A percentile compares a stretch with the other conserved stretches of the same genome.
Evolutionary conservation across 2,113 vertebrate genomes (phyloP).

Genomic region (Dicentrarchus labrax): DNA sequence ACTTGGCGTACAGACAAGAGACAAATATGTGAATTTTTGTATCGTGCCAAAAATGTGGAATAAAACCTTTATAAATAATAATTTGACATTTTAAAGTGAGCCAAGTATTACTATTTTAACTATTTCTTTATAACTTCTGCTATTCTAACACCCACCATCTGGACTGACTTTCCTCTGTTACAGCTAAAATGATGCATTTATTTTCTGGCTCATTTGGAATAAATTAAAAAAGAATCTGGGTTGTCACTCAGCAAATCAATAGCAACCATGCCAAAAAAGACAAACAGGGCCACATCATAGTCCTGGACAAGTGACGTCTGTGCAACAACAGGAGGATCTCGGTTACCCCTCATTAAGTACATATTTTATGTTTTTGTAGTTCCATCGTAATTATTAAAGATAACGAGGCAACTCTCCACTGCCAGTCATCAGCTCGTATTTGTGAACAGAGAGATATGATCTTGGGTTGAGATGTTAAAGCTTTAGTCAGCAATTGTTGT

Average conservation of each 20-base stretch:
- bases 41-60: too few species aligned
- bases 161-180: background rate
- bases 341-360: background rate
- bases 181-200: slow-evolving; percentile 9
- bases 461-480: slow-evolving; percentile 1
- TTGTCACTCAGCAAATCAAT: background rate
- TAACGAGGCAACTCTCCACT: too few species aligned
- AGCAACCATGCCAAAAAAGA: background rate
- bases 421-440: too few species aligned
- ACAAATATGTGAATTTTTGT: too few species aligned
- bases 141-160: background rate
- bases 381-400: too few species aligned
- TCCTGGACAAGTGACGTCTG: background rate
- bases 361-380: background rate
- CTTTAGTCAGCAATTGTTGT: background rate
- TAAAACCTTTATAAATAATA: too few species aligned
- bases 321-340: background rate
- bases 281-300: background rate
- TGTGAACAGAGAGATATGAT: background rate
- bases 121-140: background rate
- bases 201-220: background rate
- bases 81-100: too few species aligned
- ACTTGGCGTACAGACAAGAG: background rate
- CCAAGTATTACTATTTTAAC: background rate
- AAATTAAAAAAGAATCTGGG: slow-evolving; percentile 2